Percentiles rank a stretch among this genome's conserved stretches.
Evolutionary conservation across 2,113 vertebrate genomes (phyloP).

Genomic region (Pipra filicauda): DNA sequence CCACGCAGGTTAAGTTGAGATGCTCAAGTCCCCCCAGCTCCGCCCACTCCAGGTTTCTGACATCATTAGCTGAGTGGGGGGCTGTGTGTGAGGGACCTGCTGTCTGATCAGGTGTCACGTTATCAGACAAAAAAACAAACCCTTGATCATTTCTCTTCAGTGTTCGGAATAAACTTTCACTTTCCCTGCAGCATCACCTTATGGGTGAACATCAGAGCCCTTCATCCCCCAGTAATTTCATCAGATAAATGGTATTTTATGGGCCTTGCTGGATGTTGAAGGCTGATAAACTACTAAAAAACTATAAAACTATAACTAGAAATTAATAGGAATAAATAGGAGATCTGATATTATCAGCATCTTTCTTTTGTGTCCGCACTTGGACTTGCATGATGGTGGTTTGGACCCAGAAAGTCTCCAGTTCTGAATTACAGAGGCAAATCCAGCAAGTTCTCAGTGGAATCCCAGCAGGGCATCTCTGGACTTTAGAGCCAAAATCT

Average conservation of each 20-base stretch:
- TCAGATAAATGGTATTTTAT: background rate
- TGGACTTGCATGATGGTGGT: fast-evolving
- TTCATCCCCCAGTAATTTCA: background rate
- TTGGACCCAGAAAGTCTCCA: background rate
- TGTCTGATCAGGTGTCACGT: background rate
- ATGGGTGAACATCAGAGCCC: background rate
- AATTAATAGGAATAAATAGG: background rate
- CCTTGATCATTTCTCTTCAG: background rate
- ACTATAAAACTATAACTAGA: background rate
- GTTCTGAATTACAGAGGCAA: background rate
- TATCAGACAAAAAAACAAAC: background rate
- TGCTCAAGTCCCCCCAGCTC: background rate
- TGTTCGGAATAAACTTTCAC: background rate
- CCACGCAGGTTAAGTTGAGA: conserved; percentile 4
- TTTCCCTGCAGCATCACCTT: background rate
- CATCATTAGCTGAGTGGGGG: background rate
- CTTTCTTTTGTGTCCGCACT: background rate
- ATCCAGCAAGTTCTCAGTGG: background rate
- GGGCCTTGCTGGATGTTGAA: background rate
- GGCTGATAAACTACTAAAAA: background rate
- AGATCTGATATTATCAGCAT: background rate
- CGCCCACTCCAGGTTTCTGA: background rate
- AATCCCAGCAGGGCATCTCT: background rate
- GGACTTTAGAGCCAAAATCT: background rate
- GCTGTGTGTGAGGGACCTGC: background rate